Base-by-base conservation (phyloP, 2,113 vertebrate species). In the Austrofundulus limnaeus region DNA sequence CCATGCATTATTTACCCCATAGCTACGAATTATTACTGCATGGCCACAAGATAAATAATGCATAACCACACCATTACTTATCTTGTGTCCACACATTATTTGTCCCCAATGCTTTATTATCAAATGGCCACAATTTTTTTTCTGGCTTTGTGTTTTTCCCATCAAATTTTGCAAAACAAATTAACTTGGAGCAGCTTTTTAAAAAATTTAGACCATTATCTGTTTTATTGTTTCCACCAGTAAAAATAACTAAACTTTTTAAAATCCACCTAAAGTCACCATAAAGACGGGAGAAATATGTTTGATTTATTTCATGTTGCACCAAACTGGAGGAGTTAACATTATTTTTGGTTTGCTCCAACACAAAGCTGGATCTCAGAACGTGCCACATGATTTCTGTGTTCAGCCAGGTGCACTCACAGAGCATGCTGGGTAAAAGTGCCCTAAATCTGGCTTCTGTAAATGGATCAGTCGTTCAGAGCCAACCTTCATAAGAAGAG, bases 401-500 rank as follows among this genome's bases (percentile, higher is more conserved):
- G 53, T 34, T 28, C 14, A 37, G 63, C 45, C 60, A 25, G 67
- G 45, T 65, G 69, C 61, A 54, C 31, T 46, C 61, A 65, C 59
- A 69, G 42, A 64, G 13, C 21, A 20, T 25, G 64, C 81, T 66
- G 66, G 69, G 54, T 77, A 69, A 79, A 49, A 1, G 28, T 28
- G 75, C 69, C 75, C 78, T 86, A 77, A 85, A 81, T 78, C 54
- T 80, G 74, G 78, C 68, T 78, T 71, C 63, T 59, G 75, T 82
- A 81, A 86, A 82, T 70, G 78, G 67, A 66, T 84, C 72, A 64
- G 80, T 79, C 71, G 68, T 54, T 68, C 51, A 1, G 42, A 83
- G 86, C 86, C 86, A 89, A 72, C 76, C 62, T 77, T 82, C 71
- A 81, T 71, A 84, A 56, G 79, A 74, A n/a, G 77, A 77, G 74